Evolutionary conservation across 35 echinoderm and acorn worm genomes (phyloP), one percentile per base, ranked within the genome.

Genomic region (Strongylocentrotus purpuratus): DNA sequence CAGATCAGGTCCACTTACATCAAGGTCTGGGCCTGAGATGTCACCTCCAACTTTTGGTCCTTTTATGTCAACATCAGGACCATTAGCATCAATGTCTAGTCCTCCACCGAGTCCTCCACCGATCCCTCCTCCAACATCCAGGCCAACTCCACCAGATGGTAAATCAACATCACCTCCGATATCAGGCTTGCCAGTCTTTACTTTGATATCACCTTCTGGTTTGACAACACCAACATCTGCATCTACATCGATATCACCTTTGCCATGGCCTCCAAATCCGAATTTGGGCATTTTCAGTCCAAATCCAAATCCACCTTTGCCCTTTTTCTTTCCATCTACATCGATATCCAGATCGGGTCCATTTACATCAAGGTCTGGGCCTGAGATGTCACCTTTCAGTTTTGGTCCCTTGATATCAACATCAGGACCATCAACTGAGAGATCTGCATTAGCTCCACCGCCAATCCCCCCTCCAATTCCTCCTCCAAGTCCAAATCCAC

Each of bases 181-280:
- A 86, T 97, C 88, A 48, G 95, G 96, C 94, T 97, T 96, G 31
- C 87, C 50, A 48, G 90, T 61, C 87, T 96, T 96, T 8, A 96
- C 85, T 46, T 96, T 93, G 18, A 96, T 45, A 78, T 95, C 95
- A 95, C 22, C 58, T 17, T 88, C 31, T 18, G 61, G 91, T 22
- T 61, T 89, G 45, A 7, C 91, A 88, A 46, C 93, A 32, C 92
- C 88, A 18, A 95, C 50, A 85, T 97, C 96, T 2, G 87, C 90
- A 94, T 95, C 95, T 92, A 86, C 85, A 78, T 90, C 98, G 25
- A 58, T 17, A 50, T 48, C 95, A 33, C 94, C 95, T 94, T 97
- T 95, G 13, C 92, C 96, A 95, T 96, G 46, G 50, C 86, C 94
- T 20, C 96, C 94, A 87, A 46, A 46, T 52, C 94, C 94, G 86